Conservation (phyloP, 2,888 invertebrate species). For the Drosophila fulvimacula region DNA sequence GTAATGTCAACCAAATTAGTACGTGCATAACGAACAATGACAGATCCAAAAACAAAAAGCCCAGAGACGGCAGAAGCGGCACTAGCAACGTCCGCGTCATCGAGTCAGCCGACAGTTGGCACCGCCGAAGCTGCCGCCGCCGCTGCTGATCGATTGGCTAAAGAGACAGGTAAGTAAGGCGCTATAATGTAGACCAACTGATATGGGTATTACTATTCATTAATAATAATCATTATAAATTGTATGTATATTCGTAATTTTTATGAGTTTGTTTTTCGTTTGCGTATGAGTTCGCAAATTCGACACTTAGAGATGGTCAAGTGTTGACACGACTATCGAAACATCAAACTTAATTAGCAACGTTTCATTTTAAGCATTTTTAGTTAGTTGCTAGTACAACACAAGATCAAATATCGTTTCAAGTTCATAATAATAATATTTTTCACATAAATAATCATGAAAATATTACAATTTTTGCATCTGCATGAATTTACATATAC, state of each 20-base stretch:
- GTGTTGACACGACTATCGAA: slow-evolving; percentile 15
- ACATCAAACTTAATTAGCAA: neutral
- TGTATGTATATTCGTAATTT: slow-evolving; percentile 10
- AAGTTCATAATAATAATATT: too few relatives aligned
- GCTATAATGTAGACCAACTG: neutral
- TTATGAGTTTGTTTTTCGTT: slow-evolving; percentile 6
- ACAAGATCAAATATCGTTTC: neutral
- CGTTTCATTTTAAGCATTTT: neutral
- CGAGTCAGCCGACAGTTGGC: neutral
- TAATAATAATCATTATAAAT: slow-evolving; percentile 9
- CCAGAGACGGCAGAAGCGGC: slow-evolving; percentile 9
- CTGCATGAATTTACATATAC: neutral
- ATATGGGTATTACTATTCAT: slow-evolving; percentile 17
- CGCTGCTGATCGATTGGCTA: slow-evolving; percentile 19
- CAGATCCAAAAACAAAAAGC: slow-evolving; percentile 19
- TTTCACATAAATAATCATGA: neutral
- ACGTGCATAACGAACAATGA: slow-evolving; percentile 39
- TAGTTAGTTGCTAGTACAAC: neutral
- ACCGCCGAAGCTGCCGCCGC: neutral
- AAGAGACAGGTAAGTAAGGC: slow-evolving; percentile 40
- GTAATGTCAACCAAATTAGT: slow-evolving; percentile 34
- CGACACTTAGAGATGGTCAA: slow-evolving; percentile 10
- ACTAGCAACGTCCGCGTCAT: slow-evolving; percentile 1
- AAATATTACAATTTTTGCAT: neutral
- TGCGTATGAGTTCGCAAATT: neutral